Percentiles rank a stretch among this genome's conserved stretches.
Evolutionary conservation across 2,797 vertebrate genomes (phyloP).

Genomic region (Cynopterus sphinx): DNA sequence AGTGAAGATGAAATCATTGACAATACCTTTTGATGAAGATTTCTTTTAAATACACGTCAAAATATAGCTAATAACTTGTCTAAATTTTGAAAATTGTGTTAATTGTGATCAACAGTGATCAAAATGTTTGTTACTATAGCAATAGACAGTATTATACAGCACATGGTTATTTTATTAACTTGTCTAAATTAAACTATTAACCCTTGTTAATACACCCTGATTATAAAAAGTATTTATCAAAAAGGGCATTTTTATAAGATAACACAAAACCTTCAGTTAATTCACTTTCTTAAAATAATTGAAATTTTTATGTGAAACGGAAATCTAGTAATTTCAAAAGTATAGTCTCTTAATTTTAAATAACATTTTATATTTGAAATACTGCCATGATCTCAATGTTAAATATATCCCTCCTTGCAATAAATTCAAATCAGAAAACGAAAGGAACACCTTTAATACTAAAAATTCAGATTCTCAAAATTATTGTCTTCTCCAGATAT

Average conservation of each 20-base stretch:
- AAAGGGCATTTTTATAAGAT: not conserved
- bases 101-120: not conserved
- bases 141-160: not conserved
- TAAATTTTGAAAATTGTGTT: slow-evolving; percentile 24
- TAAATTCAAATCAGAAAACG: not conserved
- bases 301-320: not conserved
- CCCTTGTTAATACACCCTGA: not conserved
- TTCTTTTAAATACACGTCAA: slow-evolving; percentile 12
- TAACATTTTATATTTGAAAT: slow-evolving; percentile 24
- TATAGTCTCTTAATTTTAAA: slow-evolving; percentile 8
- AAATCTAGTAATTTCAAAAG: slow-evolving; percentile 8
- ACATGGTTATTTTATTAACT: not conserved
- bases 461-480: not conserved
- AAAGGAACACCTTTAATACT: slow-evolving; percentile 22
- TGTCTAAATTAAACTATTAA: slow-evolving; percentile 13
- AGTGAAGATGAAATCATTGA: not conserved
- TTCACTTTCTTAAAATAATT: not conserved
- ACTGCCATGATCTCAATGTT: not conserved
- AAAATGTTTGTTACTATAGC: not conserved
- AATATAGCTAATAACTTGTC: not conserved
- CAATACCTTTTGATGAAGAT: not conserved
- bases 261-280: not conserved
- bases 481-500: not conserved
- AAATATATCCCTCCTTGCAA: not conserved
- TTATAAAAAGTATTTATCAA: not conserved